Percentiles rank a stretch among this genome's conserved stretches.
These are phyloP conservation scores for Chymomyza fuscimana DNA, from an alignment of 2,888 invertebrate genomes.

Conservation along the genomic window DNA sequence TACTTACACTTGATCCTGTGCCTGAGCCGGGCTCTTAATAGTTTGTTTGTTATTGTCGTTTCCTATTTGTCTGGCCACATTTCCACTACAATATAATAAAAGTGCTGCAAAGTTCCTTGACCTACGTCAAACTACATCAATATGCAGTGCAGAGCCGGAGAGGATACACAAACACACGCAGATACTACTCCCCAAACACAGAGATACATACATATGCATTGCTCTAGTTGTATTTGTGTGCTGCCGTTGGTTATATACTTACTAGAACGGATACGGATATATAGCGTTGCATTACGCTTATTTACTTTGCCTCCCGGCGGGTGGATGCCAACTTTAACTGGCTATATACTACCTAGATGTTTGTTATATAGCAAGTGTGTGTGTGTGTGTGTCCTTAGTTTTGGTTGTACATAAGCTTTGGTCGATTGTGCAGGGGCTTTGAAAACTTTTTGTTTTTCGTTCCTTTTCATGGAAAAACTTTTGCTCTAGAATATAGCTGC, in stretches of 20 bases:
- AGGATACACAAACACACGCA: conserved; percentile 3
- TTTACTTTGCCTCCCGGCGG: conserved; percentile 20
- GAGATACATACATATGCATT: conserved; percentile 1
- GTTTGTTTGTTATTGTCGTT: conserved; percentile 10
- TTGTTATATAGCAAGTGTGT: conserved; percentile 3
- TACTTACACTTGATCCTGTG: not conserved
- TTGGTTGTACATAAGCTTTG: conserved; percentile 21
- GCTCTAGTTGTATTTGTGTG: not conserved
- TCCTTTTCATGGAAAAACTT: not conserved
- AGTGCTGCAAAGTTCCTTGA: conserved; percentile 50
- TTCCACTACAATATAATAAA: conserved; percentile 16
- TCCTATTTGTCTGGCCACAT: conserved; percentile 15
- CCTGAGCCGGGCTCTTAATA: not conserved
- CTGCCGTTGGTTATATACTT: conserved; percentile 31
- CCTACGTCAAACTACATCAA: conserved; percentile 58
- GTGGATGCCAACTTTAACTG: conserved; percentile 40
- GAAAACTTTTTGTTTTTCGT: not conserved
- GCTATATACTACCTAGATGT: conserved; percentile 33
- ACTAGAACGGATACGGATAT: not conserved
- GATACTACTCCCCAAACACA: not conserved
- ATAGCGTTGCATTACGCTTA: not conserved
- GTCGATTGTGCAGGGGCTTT: not conserved
- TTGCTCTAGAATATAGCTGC: not conserved
- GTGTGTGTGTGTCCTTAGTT: conserved; percentile 17
- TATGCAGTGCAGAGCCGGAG: conserved; percentile 37